Percentiles rank a stretch among this genome's conserved stretches.
Evolutionary conservation across 2,113 vertebrate species (phyloP).

Genomic region (Dendrocopos noguchii): DNA sequence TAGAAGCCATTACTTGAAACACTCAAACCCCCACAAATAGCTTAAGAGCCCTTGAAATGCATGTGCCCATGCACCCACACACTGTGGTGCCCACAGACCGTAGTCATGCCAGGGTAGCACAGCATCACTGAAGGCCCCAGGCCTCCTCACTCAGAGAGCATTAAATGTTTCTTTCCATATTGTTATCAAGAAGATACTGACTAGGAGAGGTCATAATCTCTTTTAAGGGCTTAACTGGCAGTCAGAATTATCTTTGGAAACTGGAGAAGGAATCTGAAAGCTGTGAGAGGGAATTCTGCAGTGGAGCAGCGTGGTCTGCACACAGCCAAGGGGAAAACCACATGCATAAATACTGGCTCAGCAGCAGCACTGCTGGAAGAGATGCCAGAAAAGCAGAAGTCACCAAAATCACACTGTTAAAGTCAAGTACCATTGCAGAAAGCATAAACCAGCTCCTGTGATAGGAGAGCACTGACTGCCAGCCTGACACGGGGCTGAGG

Average conservation of each 20-base stretch:
- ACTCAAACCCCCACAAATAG: background rate
- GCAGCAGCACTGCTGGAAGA: background rate
- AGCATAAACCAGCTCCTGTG: background rate
- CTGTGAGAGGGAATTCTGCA: background rate
- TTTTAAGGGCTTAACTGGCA: slow-evolving; percentile 11
- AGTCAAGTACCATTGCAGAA: background rate
- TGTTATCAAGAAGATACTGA: background rate
- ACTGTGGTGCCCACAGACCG: background rate
- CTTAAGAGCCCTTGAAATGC: background rate
- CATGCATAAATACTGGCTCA: slow-evolving; percentile 13
- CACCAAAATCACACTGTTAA: background rate
- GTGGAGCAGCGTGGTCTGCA: background rate
- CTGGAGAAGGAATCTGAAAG: background rate
- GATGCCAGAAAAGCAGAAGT: background rate
- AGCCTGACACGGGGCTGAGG: background rate
- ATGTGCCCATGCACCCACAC: background rate
- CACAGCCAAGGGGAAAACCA: background rate
- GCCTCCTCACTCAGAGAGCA: background rate
- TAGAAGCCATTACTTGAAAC: background rate
- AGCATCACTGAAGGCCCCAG: background rate
- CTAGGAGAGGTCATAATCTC: background rate
- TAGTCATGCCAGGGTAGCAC: background rate
- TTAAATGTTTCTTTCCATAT: slow-evolving; percentile 17
- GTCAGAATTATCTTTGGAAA: slow-evolving; percentile 27
- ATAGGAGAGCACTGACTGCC: background rate